Evolutionary conservation across 1,140 invertebrate genomes (phyloP), one percentile per base, ranked within the genome.

Genomic region (Aphelinus certus): DNA sequence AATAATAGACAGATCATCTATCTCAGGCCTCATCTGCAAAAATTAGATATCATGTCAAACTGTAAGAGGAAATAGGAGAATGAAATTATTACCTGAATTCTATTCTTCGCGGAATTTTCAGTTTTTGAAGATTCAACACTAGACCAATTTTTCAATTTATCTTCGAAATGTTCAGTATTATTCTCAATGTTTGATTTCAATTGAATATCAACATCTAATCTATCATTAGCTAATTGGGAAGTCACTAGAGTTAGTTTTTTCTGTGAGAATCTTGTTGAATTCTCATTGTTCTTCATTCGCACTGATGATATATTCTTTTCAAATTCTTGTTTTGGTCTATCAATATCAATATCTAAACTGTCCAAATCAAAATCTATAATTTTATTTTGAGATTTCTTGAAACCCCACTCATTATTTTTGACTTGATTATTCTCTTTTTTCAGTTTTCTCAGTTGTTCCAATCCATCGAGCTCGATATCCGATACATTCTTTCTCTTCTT

Each of bases 331-430:
- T 5, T 5, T 61, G 5, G 5, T 57, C 53, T 45, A 51, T 49
- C 42, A 7, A n/a, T 42, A 9, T 75, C 60, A 2, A 64, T 45
- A 43, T 75, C 53, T 26, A 26, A 26, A 26, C 26, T 26, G 49
- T 75, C 73, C 26, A 74, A 56, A 68, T 74, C 65, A 60, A 68
- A 74, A 55, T 74, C 57, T 42, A 62, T 10, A n/a, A 4, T 4
- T 63, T 63, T 68, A 42, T 62, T 68, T 10, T 68, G n/a, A 6
- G 49, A 62, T 10, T 48, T 62, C 10, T 74, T 74, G 60, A 69
- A 75, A 48, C 61, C 53, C 67, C 65, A 69, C 64, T 75, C 70
- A 49, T 49, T 49, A n/a, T 64, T 57, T 56, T 69, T 62, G 57
- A 49, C 42, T 43, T 75, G 3, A 26, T 73, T 58, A n/a, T 0